Evolutionary conservation across 2,888 invertebrate species (phyloP).

Genomic region (Chirona hameri): DNA sequence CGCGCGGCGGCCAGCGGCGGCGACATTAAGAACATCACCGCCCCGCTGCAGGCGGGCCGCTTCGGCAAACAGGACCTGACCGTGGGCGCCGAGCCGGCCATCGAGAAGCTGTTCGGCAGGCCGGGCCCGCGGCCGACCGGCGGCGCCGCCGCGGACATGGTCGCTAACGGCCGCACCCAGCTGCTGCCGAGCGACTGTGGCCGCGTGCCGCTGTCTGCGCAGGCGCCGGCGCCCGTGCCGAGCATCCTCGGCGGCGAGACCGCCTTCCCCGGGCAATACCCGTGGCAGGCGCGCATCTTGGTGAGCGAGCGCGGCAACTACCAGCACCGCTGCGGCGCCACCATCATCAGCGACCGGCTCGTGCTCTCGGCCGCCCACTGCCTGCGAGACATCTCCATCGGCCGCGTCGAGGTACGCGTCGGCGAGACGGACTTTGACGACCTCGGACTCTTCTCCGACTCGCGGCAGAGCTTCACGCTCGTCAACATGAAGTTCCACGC

Average conservation of each 20-base stretch:
- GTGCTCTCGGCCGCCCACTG: neutral
- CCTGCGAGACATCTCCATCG: neutral
- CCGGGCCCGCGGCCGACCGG: neutral
- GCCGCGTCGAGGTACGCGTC: neutral
- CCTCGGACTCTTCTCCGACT: neutral
- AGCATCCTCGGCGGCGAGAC: neutral
- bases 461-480: neutral
- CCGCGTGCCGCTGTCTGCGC: neutral
- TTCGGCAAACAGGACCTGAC: neutral
- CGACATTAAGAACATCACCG: neutral
- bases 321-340: neutral
- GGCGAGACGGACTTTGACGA: neutral
- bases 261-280: neutral
- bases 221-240: neutral
- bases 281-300: slow-evolving; percentile 5
- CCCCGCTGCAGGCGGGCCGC: neutral
- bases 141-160: neutral
- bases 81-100: neutral
- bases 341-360: neutral
- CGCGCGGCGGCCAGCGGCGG: neutral
- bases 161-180: neutral
- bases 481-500: neutral
- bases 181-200: neutral
- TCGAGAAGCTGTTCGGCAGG: neutral
- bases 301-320: neutral